phyloP scores from a whole-genome alignment of 2,888 invertebrate species.

The Hydrotaea diabolus region DNA sequence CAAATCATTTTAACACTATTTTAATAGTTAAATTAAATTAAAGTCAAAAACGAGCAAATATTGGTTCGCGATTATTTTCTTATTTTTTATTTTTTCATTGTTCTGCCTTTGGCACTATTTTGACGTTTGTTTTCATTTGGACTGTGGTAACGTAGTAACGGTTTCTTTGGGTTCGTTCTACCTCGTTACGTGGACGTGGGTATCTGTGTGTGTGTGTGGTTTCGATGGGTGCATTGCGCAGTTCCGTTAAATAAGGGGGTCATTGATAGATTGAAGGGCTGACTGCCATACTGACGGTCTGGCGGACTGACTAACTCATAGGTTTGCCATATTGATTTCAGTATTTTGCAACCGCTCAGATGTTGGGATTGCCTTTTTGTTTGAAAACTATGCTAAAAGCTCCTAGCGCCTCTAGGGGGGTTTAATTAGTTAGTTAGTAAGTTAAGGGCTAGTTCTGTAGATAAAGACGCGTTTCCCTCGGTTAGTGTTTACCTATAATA shows the following conservation, averaged over 20 bases:
- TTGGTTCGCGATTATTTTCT: neutral
- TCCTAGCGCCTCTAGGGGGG: too few species aligned
- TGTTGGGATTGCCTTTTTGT: neutral
- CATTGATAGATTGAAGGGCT: constrained; percentile 59
- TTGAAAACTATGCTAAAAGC: neutral
- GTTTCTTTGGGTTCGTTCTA: constrained; percentile 45
- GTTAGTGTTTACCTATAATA: neutral
- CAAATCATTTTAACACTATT: neutral
- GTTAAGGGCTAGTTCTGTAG: too few species aligned
- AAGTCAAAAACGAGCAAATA: neutral
- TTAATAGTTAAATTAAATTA: neutral
- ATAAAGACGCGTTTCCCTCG: neutral
- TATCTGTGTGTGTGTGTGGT: constrained; percentile 37
- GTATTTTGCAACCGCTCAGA: neutral
- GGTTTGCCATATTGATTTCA: constrained; percentile 60
- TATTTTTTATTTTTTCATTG: constrained; percentile 17
- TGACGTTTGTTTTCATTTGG: constrained; percentile 57
- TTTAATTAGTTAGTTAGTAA: too few species aligned
- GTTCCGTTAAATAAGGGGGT: constrained; percentile 47
- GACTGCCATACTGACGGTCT: too few species aligned
- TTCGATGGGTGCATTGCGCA: constrained; percentile 58
- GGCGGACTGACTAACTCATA: constrained; percentile 61
- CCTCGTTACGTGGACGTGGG: constrained; percentile 13
- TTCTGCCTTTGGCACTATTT: constrained; percentile 49
- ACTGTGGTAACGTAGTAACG: constrained; percentile 66